phyloP scores from a whole-genome alignment of 1,140 invertebrate genomes.

The Condylostylus longicornis region DNA sequence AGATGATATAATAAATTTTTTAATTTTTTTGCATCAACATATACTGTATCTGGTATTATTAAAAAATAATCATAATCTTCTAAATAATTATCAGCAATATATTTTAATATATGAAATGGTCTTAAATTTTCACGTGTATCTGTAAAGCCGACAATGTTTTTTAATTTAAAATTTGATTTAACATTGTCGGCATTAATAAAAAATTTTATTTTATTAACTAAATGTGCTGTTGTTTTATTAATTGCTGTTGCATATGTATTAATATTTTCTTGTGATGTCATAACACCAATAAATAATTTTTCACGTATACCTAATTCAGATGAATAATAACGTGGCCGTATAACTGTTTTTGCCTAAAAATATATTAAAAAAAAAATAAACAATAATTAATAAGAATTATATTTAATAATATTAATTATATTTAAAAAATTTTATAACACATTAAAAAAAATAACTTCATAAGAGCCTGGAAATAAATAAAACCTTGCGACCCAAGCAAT shows the following conservation, averaged over 20 bases:
- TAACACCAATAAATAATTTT: slow-evolving; percentile 72
- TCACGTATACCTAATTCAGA: slow-evolving; percentile 82
- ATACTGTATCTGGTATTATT: slow-evolving; percentile 65
- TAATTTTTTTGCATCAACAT: slow-evolving; percentile 57
- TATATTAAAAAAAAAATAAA: too few species aligned
- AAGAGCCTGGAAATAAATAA: too few species aligned
- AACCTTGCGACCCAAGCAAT: too few species aligned
- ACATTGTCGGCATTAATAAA: slow-evolving; percentile 50
- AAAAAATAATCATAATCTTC: slow-evolving; percentile 85
- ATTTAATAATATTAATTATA: too few species aligned
- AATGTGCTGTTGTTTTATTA: slow-evolving; percentile 62
- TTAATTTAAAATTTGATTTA: slow-evolving; percentile 48
- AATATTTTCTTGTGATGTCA: slow-evolving; percentile 57
- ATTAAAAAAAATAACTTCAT: too few species aligned
- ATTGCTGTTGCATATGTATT: slow-evolving; percentile 53
- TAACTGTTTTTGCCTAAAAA: slow-evolving; percentile 34
- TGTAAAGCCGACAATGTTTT: slow-evolving; percentile 66
- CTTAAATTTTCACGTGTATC: slow-evolving; percentile 56
- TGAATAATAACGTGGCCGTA: slow-evolving; percentile 78
- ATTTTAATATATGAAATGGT: slow-evolving; percentile 74
- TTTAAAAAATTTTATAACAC: too few species aligned
- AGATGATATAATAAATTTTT: slow-evolving; percentile 54
- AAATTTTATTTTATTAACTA: slow-evolving; percentile 65
- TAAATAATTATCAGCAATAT: slow-evolving; percentile 73
- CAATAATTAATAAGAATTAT: too few species aligned